Evolutionary conservation across 1,140 invertebrate species (phyloP).

Genomic region (Procambarus virginalis): DNA sequence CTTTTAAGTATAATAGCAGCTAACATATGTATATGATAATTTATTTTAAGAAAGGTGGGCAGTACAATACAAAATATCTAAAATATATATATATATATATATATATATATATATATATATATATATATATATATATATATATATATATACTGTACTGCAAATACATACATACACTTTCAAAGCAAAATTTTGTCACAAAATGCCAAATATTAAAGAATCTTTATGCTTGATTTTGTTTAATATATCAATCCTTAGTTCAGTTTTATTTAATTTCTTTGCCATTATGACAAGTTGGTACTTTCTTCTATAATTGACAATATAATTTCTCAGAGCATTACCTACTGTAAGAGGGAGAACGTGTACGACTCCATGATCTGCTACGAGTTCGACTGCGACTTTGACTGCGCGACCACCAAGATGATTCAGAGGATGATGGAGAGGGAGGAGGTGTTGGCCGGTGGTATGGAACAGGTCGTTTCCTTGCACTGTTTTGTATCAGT

Average conservation of each 20-base stretch:
- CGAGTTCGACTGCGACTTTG: slow-evolving; percentile 53
- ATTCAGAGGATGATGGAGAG: slow-evolving; percentile 77
- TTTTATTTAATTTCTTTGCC: too few species aligned
- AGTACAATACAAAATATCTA: neutral
- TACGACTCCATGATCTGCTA: slow-evolving; percentile 62
- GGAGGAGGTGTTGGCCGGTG: slow-evolving; percentile 86
- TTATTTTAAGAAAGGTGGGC: neutral
- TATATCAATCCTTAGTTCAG: too few species aligned
- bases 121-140: too few species aligned
- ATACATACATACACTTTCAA: neutral
- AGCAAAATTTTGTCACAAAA: too few species aligned
- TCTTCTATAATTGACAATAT: neutral
- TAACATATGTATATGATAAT: too few species aligned
- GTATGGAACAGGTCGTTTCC: slow-evolving; percentile 92
- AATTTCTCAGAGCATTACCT: slow-evolving; percentile 32
- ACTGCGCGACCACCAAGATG: slow-evolving; percentile 64
- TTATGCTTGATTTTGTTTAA: too few species aligned
- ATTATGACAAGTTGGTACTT: neutral
- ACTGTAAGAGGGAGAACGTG: slow-evolving; percentile 67
- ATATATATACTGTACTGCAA: neutral
- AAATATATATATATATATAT: too few species aligned
- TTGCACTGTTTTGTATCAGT: slow-evolving; percentile 80
- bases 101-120: too few species aligned
- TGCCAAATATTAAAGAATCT: too few species aligned
- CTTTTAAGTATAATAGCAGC: neutral